These are phyloP conservation scores for Agelaius phoeniceus DNA, from an alignment of 2,113 vertebrate genomes.

Conservation along the genomic window DNA sequence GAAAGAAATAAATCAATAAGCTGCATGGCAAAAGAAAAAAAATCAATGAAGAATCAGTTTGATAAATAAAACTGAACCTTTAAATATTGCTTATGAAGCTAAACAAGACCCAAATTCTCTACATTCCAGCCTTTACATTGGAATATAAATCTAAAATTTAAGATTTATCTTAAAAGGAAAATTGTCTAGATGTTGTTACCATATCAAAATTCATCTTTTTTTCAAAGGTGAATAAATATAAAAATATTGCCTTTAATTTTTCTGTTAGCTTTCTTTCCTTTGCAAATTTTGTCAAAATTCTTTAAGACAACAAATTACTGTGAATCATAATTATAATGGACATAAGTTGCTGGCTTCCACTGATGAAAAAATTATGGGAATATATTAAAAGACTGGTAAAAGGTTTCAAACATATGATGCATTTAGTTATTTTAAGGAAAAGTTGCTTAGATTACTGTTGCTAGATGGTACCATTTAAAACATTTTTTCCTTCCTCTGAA, in stretches of 20 bases:
- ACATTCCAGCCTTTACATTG: neutral
- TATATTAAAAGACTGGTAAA: neutral
- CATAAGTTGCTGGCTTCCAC: neutral
- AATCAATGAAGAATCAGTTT: neutral
- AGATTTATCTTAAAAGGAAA: neutral
- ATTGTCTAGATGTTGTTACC: neutral
- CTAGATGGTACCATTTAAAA: neutral
- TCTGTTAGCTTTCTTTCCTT: neutral
- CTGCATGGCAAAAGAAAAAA: neutral
- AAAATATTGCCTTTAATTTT: neutral
- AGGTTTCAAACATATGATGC: neutral
- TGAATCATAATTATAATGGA: neutral
- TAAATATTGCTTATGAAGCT: neutral
- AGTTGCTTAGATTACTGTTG: neutral
- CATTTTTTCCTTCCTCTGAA: neutral
- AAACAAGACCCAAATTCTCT: neutral
- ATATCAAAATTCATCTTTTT: neutral
- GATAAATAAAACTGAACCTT: neutral
- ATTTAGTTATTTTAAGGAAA: neutral
- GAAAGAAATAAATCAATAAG: neutral
- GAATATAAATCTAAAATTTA: neutral
- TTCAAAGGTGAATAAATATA: neutral
- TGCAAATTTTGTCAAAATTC: neutral
- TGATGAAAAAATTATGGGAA: neutral
- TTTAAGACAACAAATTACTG: neutral